Evolutionary conservation across 2,113 vertebrate genomes (phyloP).

Genomic region (Hystrix brachyura): DNA sequence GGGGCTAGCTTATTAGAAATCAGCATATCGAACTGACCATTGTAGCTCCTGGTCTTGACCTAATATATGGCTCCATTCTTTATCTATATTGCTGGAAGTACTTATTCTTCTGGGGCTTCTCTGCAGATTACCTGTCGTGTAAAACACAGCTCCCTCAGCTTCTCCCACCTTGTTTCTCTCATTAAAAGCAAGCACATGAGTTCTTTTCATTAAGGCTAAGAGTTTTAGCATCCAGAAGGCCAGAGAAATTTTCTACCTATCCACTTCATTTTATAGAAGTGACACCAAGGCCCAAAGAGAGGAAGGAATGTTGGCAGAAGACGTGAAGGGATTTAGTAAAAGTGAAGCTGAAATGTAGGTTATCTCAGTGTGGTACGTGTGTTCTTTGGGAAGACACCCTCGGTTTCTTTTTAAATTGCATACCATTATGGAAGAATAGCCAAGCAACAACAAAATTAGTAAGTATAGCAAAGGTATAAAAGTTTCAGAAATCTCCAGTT

Average conservation of each 20-base stretch:
- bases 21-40: neutral
- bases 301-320: slow-evolving; percentile 30
- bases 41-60: slow-evolving; percentile 50
- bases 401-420: slow-evolving; percentile 7
- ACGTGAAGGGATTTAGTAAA: neutral
- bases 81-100: neutral
- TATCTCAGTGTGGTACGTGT: neutral
- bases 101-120: slow-evolving; percentile 29
- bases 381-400: neutral
- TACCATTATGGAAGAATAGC: neutral
- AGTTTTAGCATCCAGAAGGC: slow-evolving; percentile 36
- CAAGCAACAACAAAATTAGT: slow-evolving; percentile 42
- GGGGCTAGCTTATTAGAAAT: slow-evolving; percentile 48
- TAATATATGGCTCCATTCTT: slow-evolving; percentile 50
- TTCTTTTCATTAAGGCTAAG: slow-evolving; percentile 53
- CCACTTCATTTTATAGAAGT: slow-evolving; percentile 35
- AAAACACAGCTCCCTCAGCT: neutral
- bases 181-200: slow-evolving; percentile 46
- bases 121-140: slow-evolving; percentile 1
- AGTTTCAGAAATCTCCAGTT: slow-evolving; percentile 35
- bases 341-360: neutral
- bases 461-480: slow-evolving; percentile 16
- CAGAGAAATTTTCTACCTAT: slow-evolving; percentile 38
- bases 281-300: neutral
- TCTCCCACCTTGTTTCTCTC: neutral